Evolutionary conservation across 2,888 invertebrate genomes (phyloP), one percentile per base, ranked within the genome.

Genomic region (Isotomurus palustris): DNA sequence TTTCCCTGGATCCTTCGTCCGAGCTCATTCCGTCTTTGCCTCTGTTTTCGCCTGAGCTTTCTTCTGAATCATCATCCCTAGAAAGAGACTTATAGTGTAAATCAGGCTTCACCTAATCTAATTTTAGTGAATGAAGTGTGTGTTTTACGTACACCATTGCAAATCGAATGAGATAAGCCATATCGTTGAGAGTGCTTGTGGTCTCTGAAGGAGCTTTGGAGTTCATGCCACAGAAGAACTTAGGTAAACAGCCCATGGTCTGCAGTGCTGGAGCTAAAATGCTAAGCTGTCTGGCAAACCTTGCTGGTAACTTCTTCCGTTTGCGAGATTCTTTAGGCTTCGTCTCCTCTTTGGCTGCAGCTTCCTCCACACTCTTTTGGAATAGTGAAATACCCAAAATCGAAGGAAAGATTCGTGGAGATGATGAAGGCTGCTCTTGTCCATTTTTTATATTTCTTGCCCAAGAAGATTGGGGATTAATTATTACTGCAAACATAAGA

Each of bases 211-310:
- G 61, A 12, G 56, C 48, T 28, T 64, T 59, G 1, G 64, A 52
- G 35, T 64, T 64, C 28, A 62, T 43, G 41, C 61, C 61, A 50
- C 64, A 64, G 35, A 64, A 64, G 32, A 64, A 62, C 44, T 64
- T 64, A 17, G 64, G 64, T 22, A 64, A 40, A 50, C 64, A 64
- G 6, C 64, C 64, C 57, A 61, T 59, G 10, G 64, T 64, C 29
- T 58, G 61, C 19, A 64, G 38, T 5, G 61, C 62, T 24, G 64
- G 61, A 2, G 61, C 61, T 14, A 64, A 45, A 1, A 62, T 35
- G 3, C 59, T 51, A 41, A 64, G 55, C 41, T 64, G 61, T 3
- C 53, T 45, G 0, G 59, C 57, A 17, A 62, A 21, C 28, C 62
- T 50, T 52, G 53, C 49, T 49, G 53, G 58, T 2, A 53, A 43